phyloP scores from a whole-genome alignment of 2,797 vertebrate species.

The Channa striata region DNA sequence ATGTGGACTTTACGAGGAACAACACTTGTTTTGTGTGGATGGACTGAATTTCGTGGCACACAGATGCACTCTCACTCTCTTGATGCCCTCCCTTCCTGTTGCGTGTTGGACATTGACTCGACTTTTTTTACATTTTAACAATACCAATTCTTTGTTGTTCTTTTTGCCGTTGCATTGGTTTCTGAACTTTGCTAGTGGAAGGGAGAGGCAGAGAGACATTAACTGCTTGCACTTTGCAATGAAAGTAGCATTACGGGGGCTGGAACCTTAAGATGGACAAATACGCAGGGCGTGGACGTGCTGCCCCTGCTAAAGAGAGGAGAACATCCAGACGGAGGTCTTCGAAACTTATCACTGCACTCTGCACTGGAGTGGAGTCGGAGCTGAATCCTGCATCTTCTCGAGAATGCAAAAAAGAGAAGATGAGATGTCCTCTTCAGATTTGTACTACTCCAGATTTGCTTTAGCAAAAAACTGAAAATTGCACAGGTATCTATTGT shows the following conservation, averaged over 20 bases:
- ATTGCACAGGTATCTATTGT: conserved; percentile 78
- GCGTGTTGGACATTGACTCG: conserved; percentile 47
- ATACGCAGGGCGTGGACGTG: conserved; percentile 1
- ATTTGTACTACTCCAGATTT: conserved; percentile 72
- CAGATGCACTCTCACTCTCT: conserved; percentile 72
- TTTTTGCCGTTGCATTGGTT: conserved; percentile 62
- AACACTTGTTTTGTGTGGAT: conserved; percentile 55
- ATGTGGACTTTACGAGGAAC: conserved; percentile 42
- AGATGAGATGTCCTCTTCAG: conserved; percentile 47
- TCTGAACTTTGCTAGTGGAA: conserved; percentile 42
- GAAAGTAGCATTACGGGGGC: conserved; percentile 74
- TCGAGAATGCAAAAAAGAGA: conserved; percentile 15
- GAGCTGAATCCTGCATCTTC: conserved; percentile 26
- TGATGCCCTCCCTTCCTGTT: conserved; percentile 63
- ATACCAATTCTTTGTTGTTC: conserved; percentile 15
- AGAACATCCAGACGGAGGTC: conserved; percentile 18
- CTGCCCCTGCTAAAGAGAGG: conserved; percentile 13
- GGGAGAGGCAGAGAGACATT: conserved; percentile 70
- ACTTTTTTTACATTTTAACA: conserved; percentile 49
- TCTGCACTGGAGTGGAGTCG: conserved; percentile 20
- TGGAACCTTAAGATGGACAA: conserved; percentile 55
- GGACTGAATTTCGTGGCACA: conserved; percentile 71
- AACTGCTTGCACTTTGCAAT: conserved; percentile 86
- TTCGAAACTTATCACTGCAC: conserved; percentile 15
- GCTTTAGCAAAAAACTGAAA: conserved; percentile 53